A percentile compares a stretch with the other conserved stretches of the same genome.
Evolutionary conservation across 1,140 invertebrate genomes (phyloP).

Genomic region (Acyrthosiphon pisum): DNA sequence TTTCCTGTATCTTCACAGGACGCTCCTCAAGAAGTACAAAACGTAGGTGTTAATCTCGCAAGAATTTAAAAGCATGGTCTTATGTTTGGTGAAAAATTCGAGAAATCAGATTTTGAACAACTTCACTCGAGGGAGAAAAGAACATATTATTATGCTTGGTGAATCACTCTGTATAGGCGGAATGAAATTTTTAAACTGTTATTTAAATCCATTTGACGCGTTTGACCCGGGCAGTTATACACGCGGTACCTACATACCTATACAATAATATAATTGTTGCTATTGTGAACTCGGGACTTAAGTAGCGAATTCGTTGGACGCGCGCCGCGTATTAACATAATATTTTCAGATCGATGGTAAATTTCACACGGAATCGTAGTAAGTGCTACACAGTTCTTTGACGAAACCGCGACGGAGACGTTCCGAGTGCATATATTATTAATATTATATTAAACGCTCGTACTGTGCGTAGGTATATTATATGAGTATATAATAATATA

Average conservation of each 20-base stretch:
- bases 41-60: too few relatives aligned
- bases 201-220: not conserved
- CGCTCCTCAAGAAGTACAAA: too few relatives aligned
- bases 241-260: too few relatives aligned
- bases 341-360: not conserved
- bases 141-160: fast-evolving
- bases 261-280: too few relatives aligned
- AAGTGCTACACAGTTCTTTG: not conserved
- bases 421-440: not conserved
- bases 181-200: not conserved
- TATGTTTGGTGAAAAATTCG: too few relatives aligned
- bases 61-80: too few relatives aligned
- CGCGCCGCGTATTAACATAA: not conserved
- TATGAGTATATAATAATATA: too few relatives aligned
- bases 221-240: too few relatives aligned
- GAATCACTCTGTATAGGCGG: too few relatives aligned
- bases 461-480: not conserved
- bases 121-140: too few relatives aligned
- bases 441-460: not conserved
- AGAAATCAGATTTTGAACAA: too few relatives aligned
- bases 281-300: not conserved
- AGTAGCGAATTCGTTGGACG: not conserved
- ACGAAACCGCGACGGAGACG: not conserved
- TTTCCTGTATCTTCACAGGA: too few relatives aligned
- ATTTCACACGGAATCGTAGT: not conserved